Base-by-base conservation (phyloP, 1,140 invertebrate genomes). In the Diuraphis noxia region DNA sequence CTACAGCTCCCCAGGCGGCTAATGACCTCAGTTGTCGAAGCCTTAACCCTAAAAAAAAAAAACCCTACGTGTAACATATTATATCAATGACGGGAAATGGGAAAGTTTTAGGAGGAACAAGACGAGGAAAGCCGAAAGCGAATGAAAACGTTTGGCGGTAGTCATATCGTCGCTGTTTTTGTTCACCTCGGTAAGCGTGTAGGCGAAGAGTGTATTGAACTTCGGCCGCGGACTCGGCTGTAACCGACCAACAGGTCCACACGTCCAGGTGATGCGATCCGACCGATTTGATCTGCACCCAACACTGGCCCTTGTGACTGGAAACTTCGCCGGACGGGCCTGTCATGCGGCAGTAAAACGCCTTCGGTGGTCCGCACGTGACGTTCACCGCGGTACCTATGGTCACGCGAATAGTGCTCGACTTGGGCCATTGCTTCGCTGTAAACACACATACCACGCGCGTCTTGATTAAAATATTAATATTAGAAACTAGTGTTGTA, bases 231-330 rank as follows among this genome's bases (percentile, higher is more conserved):
- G 89, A 91, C n/a, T 91, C 89, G 2, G 89, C 46, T 4, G 89
- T 91, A 6, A 46, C 89, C n/a, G 89, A 46, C 89, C 89, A 91
- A 17, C 89, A 91, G 6, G 89, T 91, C 89, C 89, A 91, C 43
- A 43, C 25, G 86, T 81, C 43, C 23, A 52, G 41, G 25, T 91
- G 89, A 19, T 91, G 89, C 41, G 89, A 91, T 38, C 89, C 89
- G 23, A 91, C 89, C 1, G 89, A 49, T 43, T 91, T 91, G 41
- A 91, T 34, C 41, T 79, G 30, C 10, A 46, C 77, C 43, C 63
- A 38, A 49, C 89, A 91, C 34, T 91, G 89, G 23, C 89, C 89
- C 7, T 46, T 23, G 13, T 36, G 89, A 8, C 23, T 43, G 77
- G 72, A 36, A 23, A 52, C 34, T 13, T 91, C 72, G 77, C 89